Conservation (phyloP, 2,113 vertebrate species). For the Oceanites oceanicus region DNA sequence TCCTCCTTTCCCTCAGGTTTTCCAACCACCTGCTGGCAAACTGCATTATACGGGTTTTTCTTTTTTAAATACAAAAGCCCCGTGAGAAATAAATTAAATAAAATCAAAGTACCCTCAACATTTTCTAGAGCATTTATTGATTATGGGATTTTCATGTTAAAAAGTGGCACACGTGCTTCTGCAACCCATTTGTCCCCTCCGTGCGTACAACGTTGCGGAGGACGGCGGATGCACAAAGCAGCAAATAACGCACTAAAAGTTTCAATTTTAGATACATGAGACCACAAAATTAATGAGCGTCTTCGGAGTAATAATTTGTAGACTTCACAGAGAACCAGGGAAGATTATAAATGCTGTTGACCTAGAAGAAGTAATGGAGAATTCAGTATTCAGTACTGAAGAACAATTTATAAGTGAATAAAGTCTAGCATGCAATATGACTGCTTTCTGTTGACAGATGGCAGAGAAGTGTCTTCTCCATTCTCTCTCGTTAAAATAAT, state of each 20-base stretch:
- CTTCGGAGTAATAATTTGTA: slow-evolving; percentile 19
- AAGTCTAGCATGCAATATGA: background rate
- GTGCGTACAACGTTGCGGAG: rapidly evolving
- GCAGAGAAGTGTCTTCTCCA: slow-evolving; percentile 39
- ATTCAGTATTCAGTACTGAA: slow-evolving; percentile 41
- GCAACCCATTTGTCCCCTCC: background rate
- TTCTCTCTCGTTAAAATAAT: slow-evolving; percentile 65
- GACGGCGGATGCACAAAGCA: background rate
- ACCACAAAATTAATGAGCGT: background rate
- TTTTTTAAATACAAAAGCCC: background rate
- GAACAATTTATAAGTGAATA: slow-evolving; percentile 35
- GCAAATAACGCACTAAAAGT: background rate
- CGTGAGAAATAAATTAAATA: background rate
- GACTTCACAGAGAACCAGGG: slow-evolving; percentile 15
- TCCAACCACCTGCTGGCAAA: background rate
- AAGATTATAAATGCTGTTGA: slow-evolving; percentile 40
- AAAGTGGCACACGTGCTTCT: background rate
- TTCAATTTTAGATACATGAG: background rate
- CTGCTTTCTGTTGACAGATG: slow-evolving; percentile 53
- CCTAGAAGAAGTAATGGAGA: slow-evolving; percentile 34
- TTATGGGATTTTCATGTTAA: background rate
- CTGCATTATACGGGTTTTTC: background rate
- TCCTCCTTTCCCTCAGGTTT: slow-evolving; percentile 1
- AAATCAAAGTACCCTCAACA: background rate
- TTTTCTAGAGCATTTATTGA: background rate